Evolutionary conservation across 2,888 invertebrate species (phyloP), one percentile per base, ranked within the genome.

Genomic region (Noctua janthina): DNA sequence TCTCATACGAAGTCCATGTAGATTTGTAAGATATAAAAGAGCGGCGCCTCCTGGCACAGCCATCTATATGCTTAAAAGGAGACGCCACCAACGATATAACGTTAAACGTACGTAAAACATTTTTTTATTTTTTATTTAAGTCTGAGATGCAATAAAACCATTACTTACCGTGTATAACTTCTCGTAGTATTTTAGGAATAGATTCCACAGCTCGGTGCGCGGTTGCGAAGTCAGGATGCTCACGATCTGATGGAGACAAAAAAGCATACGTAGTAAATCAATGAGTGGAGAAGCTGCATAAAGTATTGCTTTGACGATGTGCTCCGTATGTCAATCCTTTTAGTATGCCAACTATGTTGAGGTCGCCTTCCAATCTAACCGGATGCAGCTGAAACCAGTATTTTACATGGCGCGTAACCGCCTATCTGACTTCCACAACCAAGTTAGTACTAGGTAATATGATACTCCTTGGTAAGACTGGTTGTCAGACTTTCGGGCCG

Each of bases 131-230:
- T 35, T 35, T 1, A 35, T 35, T 35, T 35, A 3, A 29, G 13
- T 15, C 29, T 29, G 62, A 29, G 29, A 29, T 29, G 6, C 29
- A 29, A 62, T 29, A 29, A 29, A 62, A 62, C 29, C 29, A 29
- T 62, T 3, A n/a, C 56, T 79, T n/a, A 88, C 87, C 87, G 54
- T 82, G 81, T 46, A 93, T 78, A 17, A 94, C 85, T 49, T 88
- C 87, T 1, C 92, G 92, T 82, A 93, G 84, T 1, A 93, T 64
- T 43, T 92, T 89, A 6, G 89, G 81, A 15, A 94, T 92, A 7
- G 87, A 84, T 7, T 83, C 87, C 7, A 91, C 81, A 0, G 92
- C 90, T 11, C 86, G 43, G 29, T 92, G 91, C 0, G 93, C 93
- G 3, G 86, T 78, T 0, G 82, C 84, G 54, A 92, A 92, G 81